Evolutionary conservation across 2,113 vertebrate genomes (phyloP).

Genomic region (Tyto alba): DNA sequence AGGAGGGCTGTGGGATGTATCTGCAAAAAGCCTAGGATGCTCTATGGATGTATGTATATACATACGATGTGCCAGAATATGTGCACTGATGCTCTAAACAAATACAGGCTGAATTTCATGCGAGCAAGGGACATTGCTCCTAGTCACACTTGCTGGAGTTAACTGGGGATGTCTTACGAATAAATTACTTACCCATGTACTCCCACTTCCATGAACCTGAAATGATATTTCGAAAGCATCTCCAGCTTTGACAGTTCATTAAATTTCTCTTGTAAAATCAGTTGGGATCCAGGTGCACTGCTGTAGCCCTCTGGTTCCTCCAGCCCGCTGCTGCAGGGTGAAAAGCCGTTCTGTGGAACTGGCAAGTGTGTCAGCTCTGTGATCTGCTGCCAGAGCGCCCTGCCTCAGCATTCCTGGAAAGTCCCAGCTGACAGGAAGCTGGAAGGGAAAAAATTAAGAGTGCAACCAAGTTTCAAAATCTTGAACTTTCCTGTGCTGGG

Average conservation of each 20-base stretch:
- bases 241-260: not conserved
- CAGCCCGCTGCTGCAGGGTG: not conserved
- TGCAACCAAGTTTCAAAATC: not conserved
- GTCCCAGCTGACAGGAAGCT: not conserved
- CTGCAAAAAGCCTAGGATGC: not conserved
- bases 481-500: not conserved
- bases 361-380: not conserved
- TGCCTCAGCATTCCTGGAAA: not conserved
- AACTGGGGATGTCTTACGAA: not conserved
- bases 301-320: not conserved
- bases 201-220: not conserved
- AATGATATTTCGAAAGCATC: not conserved
- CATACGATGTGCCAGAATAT: not conserved
- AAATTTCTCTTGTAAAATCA: not conserved
- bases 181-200: not conserved
- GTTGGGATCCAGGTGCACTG: not conserved
- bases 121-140: not conserved
- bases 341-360: not conserved
- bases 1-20: not conserved
- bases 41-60: fast-evolving
- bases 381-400: not conserved
- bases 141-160: not conserved
- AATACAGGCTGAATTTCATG: not conserved
- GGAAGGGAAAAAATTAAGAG: not conserved
- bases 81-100: not conserved